Evolutionary conservation across 1,140 invertebrate species (phyloP).

Genomic region (Amyelois transitella): DNA sequence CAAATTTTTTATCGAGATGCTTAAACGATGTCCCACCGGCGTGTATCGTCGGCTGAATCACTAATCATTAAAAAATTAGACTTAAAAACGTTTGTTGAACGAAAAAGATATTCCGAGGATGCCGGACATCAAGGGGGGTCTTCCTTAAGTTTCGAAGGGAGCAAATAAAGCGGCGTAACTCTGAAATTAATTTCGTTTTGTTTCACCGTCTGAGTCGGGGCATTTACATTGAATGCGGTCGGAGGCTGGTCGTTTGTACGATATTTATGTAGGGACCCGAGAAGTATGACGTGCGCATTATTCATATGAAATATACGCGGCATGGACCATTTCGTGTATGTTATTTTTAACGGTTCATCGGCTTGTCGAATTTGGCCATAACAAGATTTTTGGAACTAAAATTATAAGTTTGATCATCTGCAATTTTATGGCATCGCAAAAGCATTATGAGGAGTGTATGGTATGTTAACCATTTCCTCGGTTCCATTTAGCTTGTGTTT

Average conservation of each 20-base stretch:
- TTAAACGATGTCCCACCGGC: slow-evolving; percentile 35
- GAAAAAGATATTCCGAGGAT: slow-evolving; percentile 43
- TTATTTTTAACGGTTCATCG: slow-evolving; percentile 63
- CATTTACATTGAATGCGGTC: slow-evolving; percentile 72
- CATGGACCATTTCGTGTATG: slow-evolving; percentile 51
- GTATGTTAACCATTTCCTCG: not conserved
- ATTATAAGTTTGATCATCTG: slow-evolving; percentile 1
- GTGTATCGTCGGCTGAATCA: slow-evolving; percentile 28
- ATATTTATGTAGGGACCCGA: slow-evolving; percentile 67
- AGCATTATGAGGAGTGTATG: not conserved
- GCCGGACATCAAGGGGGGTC: slow-evolving; percentile 60
- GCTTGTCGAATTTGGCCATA: slow-evolving; percentile 32
- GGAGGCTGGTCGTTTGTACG: slow-evolving; percentile 55
- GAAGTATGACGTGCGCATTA: slow-evolving; percentile 66
- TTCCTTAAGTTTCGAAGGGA: slow-evolving; percentile 34
- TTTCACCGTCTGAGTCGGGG: slow-evolving; percentile 66
- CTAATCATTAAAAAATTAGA: slow-evolving; percentile 53
- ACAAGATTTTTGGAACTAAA: slow-evolving; percentile 8
- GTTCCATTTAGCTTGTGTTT: slow-evolving; percentile 2
- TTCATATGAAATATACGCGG: slow-evolving; percentile 60
- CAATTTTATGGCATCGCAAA: not conserved
- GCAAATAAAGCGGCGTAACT: slow-evolving; percentile 63
- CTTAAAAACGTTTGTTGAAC: slow-evolving; percentile 41
- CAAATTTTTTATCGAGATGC: slow-evolving; percentile 30
- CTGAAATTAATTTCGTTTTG: slow-evolving; percentile 72